These are phyloP conservation scores for Timema cristinae DNA, from an alignment of 2,888 invertebrate species.

Conservation along the genomic window DNA sequence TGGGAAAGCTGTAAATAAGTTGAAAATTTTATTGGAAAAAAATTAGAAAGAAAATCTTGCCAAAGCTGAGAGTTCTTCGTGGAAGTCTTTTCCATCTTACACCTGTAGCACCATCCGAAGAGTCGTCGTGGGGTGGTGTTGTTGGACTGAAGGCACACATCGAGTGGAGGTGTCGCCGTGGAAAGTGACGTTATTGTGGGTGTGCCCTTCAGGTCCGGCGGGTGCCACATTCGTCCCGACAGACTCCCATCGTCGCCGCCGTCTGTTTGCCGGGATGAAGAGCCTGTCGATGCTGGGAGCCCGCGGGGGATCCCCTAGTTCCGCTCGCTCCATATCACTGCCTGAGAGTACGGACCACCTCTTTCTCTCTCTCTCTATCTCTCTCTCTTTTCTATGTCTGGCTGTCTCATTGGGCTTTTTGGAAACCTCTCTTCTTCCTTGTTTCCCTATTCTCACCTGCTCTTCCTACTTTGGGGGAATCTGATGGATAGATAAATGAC, in stretches of 20 bases:
- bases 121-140: not conserved
- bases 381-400: slow-evolving; percentile 13
- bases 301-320: slow-evolving; percentile 47
- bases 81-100: not conserved
- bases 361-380: slow-evolving; percentile 8
- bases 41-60: not conserved
- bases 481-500: no score
- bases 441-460: not conserved
- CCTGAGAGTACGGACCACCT: slow-evolving; percentile 70
- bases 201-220: slow-evolving; percentile 12
- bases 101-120: no score
- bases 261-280: slow-evolving; percentile 76
- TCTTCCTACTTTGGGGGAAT: no score
- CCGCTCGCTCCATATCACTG: slow-evolving; percentile 70
- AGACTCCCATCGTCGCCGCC: slow-evolving; percentile 53
- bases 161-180: not conserved
- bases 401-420: not conserved
- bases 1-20: no score
- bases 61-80: not conserved
- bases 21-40: no score
- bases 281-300: slow-evolving; percentile 71
- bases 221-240: slow-evolving; percentile 7
- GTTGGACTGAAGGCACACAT: not conserved
- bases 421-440: not conserved
- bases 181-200: not conserved